Evolutionary conservation across 2,888 invertebrate species (phyloP), one percentile per base, ranked within the genome.

Genomic region (Monopis laevigella): DNA sequence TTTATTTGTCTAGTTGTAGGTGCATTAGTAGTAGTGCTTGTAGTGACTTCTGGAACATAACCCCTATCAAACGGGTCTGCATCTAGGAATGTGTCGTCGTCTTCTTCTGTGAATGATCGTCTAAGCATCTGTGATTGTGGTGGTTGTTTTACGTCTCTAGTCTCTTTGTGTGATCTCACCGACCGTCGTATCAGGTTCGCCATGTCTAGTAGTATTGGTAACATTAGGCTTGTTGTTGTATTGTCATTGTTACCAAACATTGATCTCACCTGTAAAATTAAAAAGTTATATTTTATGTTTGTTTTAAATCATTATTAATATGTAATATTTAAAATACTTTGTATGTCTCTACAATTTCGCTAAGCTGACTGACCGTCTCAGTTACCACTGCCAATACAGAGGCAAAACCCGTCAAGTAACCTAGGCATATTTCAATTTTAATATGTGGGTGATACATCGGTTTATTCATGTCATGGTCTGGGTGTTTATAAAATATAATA

Each of bases 201-300:
- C 59, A 87, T 83, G 58, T 88, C 87, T 50, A 84, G 73, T 44
- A 86, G 80, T 46, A 86, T 84, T 7, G 88, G 88, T 42, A 88
- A 61, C 70, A 86, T 78, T 18, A 87, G 63, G 41, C 84, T 82
- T 46, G 83, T 66, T 11, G 75, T 74, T 2, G 80, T 67, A 55
- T 85, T 85, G 45, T 71, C 69, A 51, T 75, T 74, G 52, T 82
- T 77, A 46, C 81, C 82, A 55, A 86, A 84, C 74, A 85, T 81
- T 54, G 84, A 80, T 56, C 82, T 82, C 49, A 85, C 82, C 84
- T 86, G 68, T 30, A 77, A 77, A 45, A 16, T 18, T n/a, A n/a
- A n/a, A n/a, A n/a, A n/a, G n/a, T n/a, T 24, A 24, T 24, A 24
- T 24, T 24, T 7, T 24, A 7, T 7, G 10, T 24, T 24, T 10